Evolutionary conservation across 2,888 invertebrate species (phyloP).

Genomic region (Tortrix viridana): DNA sequence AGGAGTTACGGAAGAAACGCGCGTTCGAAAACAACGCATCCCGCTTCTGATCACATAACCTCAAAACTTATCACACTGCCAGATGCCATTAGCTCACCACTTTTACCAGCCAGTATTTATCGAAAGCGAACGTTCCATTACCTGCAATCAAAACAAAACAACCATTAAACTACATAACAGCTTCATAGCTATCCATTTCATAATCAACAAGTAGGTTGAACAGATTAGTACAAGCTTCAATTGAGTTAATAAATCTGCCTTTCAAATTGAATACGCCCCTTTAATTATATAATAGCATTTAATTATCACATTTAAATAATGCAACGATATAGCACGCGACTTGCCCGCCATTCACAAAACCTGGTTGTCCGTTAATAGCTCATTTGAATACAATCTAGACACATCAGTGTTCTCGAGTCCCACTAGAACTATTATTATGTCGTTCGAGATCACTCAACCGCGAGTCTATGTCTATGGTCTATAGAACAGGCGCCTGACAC

Average conservation of each 20-base stretch:
- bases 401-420: constrained; percentile 34
- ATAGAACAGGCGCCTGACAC: constrained; percentile 16
- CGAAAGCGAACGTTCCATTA: constrained; percentile 32
- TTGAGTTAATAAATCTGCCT: constrained; percentile 50
- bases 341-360: constrained; percentile 66
- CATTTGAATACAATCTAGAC: constrained; percentile 73
- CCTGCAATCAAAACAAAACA: constrained; percentile 38
- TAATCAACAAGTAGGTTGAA: constrained; percentile 38
- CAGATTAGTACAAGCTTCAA: constrained; percentile 38
- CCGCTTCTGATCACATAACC: constrained; percentile 15
- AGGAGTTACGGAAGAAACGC: too few relatives aligned
- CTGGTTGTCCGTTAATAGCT: constrained; percentile 62
- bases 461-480: constrained; percentile 5
- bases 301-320: constrained; percentile 74
- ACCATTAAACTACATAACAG: constrained; percentile 31
- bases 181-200: constrained; percentile 34
- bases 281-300: constrained; percentile 65
- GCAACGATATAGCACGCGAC: constrained; percentile 71
- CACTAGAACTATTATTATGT: constrained; percentile 44
- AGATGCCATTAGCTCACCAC: constrained; percentile 15
- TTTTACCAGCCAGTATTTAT: constrained; percentile 28
- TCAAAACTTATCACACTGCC: constrained; percentile 23
- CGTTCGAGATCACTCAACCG: constrained; percentile 40
- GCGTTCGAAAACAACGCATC: not conserved
- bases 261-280: constrained; percentile 60